These are phyloP conservation scores for Camponotus pennsylvanicus DNA, from an alignment of 1,140 invertebrate genomes.

Conservation along the genomic window DNA sequence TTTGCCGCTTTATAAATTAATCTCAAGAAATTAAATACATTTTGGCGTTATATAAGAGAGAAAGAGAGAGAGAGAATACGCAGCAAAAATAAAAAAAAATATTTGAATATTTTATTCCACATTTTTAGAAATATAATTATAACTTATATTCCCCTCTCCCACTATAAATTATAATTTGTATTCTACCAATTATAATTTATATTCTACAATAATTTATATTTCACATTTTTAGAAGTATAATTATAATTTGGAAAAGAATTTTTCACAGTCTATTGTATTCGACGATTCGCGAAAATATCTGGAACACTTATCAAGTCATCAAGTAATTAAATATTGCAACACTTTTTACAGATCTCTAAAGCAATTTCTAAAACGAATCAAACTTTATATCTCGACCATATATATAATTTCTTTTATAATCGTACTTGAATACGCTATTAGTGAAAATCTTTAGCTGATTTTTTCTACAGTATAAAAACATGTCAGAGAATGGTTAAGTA, in stretches of 20 bases:
- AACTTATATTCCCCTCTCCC: too few species aligned
- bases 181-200: too few species aligned
- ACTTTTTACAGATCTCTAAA: neutral
- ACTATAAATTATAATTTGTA: too few species aligned
- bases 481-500: constrained; percentile 4
- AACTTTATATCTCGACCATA: constrained; percentile 7
- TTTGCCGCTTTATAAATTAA: neutral
- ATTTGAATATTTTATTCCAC: neutral
- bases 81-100: neutral
- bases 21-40: constrained; percentile 14
- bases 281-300: neutral
- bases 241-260: neutral
- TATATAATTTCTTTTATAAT: neutral
- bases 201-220: neutral
- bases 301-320: neutral
- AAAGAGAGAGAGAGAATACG: too few species aligned
- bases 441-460: neutral
- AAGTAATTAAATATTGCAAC: neutral
- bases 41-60: neutral
- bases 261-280: neutral
- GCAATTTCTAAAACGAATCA: neutral
- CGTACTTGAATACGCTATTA: neutral
- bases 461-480: neutral
- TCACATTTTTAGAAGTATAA: neutral
- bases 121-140: neutral